Percentiles rank a stretch among this genome's conserved stretches.
phyloP scores from a whole-genome alignment of 2,888 invertebrate genomes.

The Macrostomum cliftonense region DNA sequence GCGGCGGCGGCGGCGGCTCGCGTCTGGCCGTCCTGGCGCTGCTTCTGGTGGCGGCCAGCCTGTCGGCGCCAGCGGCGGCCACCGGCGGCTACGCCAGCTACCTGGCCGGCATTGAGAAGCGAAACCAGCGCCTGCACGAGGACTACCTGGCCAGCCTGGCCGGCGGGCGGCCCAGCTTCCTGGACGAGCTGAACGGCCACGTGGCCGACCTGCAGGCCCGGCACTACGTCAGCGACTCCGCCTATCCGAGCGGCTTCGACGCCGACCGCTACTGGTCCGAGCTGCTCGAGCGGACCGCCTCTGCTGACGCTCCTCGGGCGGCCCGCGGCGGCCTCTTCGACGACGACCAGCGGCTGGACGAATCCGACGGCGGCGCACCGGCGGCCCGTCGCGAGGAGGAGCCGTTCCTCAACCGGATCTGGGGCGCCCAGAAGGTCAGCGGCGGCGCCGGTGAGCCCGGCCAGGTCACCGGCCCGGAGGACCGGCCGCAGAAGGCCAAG shows the following conservation, averaged over 20 bases:
- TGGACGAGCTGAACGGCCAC: neutral
- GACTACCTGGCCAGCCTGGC: neutral
- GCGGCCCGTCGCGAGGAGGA: slow-evolving; percentile 3
- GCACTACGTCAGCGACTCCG: neutral
- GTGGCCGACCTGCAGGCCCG: neutral
- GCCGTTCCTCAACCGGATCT: slow-evolving; percentile 4
- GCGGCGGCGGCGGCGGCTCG: too few relatives aligned
- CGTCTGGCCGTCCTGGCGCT: neutral
- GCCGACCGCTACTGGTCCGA: slow-evolving; percentile 3
- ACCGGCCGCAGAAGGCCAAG: neutral
- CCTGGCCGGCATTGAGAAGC: slow-evolving; percentile 3
- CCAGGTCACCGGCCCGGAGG: slow-evolving; percentile 4
- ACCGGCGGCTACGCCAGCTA: slow-evolving; percentile 1
- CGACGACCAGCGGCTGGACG: neutral
- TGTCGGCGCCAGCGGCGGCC: neutral
- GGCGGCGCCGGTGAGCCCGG: slow-evolving; percentile 9
- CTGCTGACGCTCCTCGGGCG: neutral
- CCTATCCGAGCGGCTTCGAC: neutral
- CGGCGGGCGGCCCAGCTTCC: too few relatives aligned
- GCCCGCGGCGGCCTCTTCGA: neutral
- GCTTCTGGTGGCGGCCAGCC: neutral
- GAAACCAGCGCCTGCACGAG: slow-evolving; percentile 4
- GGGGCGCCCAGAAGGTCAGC: slow-evolving; percentile 9
- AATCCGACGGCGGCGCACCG: neutral
- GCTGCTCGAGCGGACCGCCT: neutral